These are phyloP conservation scores for Zosterops lateralis DNA, from an alignment of 2,113 vertebrate genomes.

Conservation along the genomic window DNA sequence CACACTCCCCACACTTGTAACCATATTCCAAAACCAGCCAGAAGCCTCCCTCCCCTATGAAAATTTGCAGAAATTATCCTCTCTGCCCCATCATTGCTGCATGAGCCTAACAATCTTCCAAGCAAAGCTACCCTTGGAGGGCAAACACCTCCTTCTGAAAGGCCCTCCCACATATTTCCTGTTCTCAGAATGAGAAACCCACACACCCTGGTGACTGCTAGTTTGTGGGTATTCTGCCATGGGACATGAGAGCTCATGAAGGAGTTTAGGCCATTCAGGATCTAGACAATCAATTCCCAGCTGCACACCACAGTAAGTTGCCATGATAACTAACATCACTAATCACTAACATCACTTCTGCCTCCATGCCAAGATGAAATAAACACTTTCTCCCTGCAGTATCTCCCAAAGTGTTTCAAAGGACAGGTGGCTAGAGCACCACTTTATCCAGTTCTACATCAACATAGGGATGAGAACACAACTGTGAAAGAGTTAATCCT, in stretches of 20 bases:
- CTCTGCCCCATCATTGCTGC: background rate
- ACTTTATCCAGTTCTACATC: background rate
- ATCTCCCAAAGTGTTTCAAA: background rate
- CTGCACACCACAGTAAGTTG: background rate
- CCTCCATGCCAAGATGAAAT: background rate
- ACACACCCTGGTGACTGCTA: background rate
- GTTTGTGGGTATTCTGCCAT: background rate
- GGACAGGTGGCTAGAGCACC: background rate
- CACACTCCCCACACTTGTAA: background rate
- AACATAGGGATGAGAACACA: background rate
- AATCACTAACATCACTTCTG: background rate
- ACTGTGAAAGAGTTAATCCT: background rate
- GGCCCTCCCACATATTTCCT: accelerated
- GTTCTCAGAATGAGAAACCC: background rate
- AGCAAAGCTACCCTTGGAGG: background rate
- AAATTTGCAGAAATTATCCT: background rate
- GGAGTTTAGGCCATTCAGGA: background rate
- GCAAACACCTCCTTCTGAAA: background rate
- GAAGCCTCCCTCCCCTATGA: background rate
- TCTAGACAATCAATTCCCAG: background rate
- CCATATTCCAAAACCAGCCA: background rate
- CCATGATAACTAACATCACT: background rate
- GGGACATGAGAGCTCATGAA: background rate
- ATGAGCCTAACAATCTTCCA: background rate
- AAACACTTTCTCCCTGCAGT: background rate